A percentile compares a stretch with the other conserved stretches of the same genome.
Conservation (phyloP, 2,888 invertebrate species). For the Volucella zonaria region DNA sequence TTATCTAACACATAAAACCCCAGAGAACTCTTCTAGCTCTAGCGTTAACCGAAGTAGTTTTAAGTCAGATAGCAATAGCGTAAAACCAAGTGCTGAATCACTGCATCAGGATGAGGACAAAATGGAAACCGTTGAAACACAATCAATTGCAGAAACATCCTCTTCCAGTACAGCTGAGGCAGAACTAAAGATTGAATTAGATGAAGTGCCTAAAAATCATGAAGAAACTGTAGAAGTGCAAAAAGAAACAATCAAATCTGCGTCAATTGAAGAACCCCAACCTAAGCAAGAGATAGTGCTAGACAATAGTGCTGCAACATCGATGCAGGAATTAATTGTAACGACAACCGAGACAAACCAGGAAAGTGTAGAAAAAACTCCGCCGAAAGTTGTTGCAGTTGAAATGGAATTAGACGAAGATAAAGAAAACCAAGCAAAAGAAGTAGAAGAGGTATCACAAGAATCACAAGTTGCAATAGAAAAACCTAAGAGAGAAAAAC, state of each 20-base stretch:
- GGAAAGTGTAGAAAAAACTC: constrained; percentile 14
- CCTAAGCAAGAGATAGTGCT: constrained; percentile 6
- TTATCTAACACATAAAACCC: constrained; percentile 66
- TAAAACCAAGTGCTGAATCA: constrained; percentile 49
- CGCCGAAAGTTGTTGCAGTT: constrained; percentile 43
- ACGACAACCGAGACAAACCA: constrained; percentile 7
- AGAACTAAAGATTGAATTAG: constrained; percentile 53
- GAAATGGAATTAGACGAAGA: constrained; percentile 61
- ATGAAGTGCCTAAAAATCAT: constrained; percentile 73
- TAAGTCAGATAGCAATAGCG: constrained; percentile 62
- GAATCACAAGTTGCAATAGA: constrained; percentile 44
- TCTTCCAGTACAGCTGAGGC: constrained; percentile 19
- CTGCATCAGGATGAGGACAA: constrained; percentile 50
- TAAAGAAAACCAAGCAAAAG: constrained; percentile 41
- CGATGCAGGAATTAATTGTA: constrained; percentile 4
- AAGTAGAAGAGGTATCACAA: constrained; percentile 42
- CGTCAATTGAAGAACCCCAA: constrained; percentile 47
- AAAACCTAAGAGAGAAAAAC: constrained; percentile 7
- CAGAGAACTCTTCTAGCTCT: constrained; percentile 66
- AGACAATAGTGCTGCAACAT: constrained; percentile 17
- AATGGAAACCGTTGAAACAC: constrained; percentile 5
- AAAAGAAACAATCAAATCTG: constrained; percentile 29
- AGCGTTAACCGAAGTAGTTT: constrained; percentile 62
- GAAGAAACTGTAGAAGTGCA: constrained; percentile 39
- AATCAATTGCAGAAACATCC: constrained; percentile 34